A percentile compares a stretch with the other conserved stretches of the same genome.
Conservation (phyloP, 2,797 vertebrate genomes). For the Botia kubotai region DNA sequence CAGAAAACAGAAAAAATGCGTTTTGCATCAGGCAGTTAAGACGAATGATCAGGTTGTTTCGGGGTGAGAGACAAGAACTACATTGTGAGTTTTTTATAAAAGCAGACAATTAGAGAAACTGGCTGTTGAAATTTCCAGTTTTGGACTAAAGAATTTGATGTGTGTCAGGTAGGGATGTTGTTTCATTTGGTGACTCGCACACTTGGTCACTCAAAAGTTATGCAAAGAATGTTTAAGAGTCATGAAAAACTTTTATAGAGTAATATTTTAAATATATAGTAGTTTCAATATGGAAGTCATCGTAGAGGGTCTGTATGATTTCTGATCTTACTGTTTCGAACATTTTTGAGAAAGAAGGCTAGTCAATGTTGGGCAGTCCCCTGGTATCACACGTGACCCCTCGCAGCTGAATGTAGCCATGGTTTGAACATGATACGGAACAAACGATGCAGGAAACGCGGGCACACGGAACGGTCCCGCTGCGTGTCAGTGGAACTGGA, state of each 20-base stretch:
- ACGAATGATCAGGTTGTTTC: constrained; percentile 1
- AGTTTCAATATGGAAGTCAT: neutral
- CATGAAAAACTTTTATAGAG: too few species aligned
- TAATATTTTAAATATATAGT: neutral
- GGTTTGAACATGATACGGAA: constrained; percentile 30
- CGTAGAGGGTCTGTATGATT: neutral
- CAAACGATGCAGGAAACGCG: constrained; percentile 44
- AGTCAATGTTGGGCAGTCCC: neutral
- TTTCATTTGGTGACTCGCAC: constrained; percentile 4
- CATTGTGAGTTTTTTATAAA: neutral
- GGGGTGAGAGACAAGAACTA: neutral
- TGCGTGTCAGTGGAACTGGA: constrained; percentile 44
- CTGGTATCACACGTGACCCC: constrained; percentile 34
- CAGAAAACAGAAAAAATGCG: neutral
- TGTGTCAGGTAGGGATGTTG: constrained; percentile 24
- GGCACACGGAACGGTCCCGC: constrained; percentile 11
- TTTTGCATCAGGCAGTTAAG: too few species aligned
- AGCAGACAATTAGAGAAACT: neutral
- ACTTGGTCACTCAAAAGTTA: neutral
- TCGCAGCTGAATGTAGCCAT: constrained; percentile 20
- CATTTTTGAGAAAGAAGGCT: too few species aligned
- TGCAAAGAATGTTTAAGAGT: neutral
- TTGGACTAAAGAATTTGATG: constrained; percentile 9
- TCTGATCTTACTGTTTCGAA: neutral
- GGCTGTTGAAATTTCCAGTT: constrained; percentile 19